A percentile compares a stretch with the other conserved stretches of the same genome.
Evolutionary conservation across 2,113 vertebrate species (phyloP).

Genomic region (Oreotrochilus melanogaster): DNA sequence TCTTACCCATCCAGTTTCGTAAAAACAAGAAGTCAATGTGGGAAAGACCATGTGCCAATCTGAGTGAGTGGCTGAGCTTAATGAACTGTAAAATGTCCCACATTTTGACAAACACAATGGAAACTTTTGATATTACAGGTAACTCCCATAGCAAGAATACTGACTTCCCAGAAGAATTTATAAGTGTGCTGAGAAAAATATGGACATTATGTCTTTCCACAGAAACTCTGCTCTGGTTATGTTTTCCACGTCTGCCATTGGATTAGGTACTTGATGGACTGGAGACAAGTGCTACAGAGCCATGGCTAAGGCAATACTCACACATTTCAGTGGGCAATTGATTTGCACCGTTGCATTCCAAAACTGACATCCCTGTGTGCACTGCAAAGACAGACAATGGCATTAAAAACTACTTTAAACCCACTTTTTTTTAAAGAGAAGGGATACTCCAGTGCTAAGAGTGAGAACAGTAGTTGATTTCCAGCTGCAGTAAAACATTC

Average conservation of each 20-base stretch:
- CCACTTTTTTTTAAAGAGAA: not conserved
- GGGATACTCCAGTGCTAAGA: not conserved
- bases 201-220: not conserved
- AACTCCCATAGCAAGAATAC: not conserved
- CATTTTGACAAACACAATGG: not conserved
- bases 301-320: constrained; percentile 59
- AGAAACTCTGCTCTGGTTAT: not conserved
- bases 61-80: not conserved
- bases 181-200: not conserved
- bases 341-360: constrained; percentile 57
- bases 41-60: not conserved
- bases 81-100: not conserved
- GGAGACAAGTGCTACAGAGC: not conserved
- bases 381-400: constrained; percentile 47
- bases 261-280: not conserved
- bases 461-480: not conserved
- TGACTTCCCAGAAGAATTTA: not conserved
- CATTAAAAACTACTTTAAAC: not conserved
- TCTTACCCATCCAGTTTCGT: not conserved
- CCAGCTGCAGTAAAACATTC: not conserved
- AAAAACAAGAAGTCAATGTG: not conserved
- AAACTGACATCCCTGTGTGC: constrained; percentile 70
- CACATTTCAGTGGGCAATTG: constrained; percentile 66
- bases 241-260: not conserved
- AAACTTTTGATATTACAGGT: not conserved